Evolutionary conservation across 1,140 invertebrate species (phyloP), one percentile per base, ranked within the genome.

Genomic region (Pogonus chalceus): DNA sequence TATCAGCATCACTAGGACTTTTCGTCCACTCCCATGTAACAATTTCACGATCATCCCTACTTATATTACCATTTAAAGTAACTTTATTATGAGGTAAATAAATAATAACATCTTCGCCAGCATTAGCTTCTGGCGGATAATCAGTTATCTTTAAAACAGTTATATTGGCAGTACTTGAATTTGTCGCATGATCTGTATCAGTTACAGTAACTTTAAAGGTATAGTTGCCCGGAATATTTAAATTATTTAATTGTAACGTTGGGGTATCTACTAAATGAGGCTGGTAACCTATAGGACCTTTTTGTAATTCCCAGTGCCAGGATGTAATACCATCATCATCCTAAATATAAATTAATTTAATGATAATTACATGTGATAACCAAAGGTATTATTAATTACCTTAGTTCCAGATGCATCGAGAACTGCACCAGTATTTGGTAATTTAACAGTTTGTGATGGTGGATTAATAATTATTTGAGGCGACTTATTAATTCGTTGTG

Each of bases 1-100:
- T 90, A 53, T 88, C 83, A 53, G 88, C 82, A 65, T 91, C 88
- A 35, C 85, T 84, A 0, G 85, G 80, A 53, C 86, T 86, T 67
- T 94, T 93, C 0, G 87, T 93, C 94, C 94, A 97, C 69, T 95
- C 91, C 87, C 92, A 97, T 23, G 80, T 87, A 0, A 81, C 83
- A 57, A 96, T 96, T 46, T 90, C 90, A 65, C 92, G 87, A 73
- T 96, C 94, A 69, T 97, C 94, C 0, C 87, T 88, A 53, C 91
- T 95, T 35, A 85, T 71, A 65, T 88, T 96, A 14, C 92, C 94
- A 68, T 92, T 93, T 2, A 97, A 70, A 0, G 84, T 91, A 1
- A 95, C 78, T 57, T 88, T 87, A 64, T 92, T 95, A 62, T 88
- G 84, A 0, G 93, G 92, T 47, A 96, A 75, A 74, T 91, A 91